Evolutionary conservation across 2,888 invertebrate genomes (phyloP).

Genomic region (Rhagonycha lutea): DNA sequence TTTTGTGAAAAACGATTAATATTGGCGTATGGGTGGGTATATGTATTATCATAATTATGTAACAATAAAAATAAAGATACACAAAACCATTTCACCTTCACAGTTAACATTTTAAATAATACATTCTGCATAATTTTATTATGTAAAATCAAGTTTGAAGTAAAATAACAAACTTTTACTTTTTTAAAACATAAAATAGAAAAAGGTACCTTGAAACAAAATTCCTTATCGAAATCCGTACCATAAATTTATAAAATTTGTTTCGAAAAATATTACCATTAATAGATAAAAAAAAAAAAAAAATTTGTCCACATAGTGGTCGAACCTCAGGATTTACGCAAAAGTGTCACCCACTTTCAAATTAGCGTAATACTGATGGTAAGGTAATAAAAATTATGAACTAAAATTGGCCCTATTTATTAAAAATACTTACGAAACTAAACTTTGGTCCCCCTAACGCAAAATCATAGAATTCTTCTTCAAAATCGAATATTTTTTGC

Average conservation of each 20-base stretch:
- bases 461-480: slow-evolving; percentile 4
- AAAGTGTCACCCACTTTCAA: not conserved
- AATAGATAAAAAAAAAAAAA: too few species aligned
- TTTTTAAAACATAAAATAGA: not conserved
- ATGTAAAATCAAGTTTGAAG: not conserved
- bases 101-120: not conserved
- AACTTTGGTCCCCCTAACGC: slow-evolving; percentile 24
- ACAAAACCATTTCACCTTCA: not conserved
- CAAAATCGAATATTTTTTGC: slow-evolving; percentile 19
- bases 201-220: not conserved
- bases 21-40: not conserved
- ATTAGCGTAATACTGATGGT: not conserved
- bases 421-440: slow-evolving; percentile 1
- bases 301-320: not conserved
- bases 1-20: not conserved
- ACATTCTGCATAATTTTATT: not conserved
- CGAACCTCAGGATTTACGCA: not conserved
- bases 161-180: not conserved
- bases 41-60: not conserved
- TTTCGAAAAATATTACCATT: not conserved
- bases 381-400: not conserved
- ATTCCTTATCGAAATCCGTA: not conserved
- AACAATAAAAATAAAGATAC: not conserved
- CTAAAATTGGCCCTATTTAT: slow-evolving; percentile 1
- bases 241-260: not conserved